Evolutionary conservation across 1,140 invertebrate species (phyloP).

Genomic region (Coptotermes formosanus): DNA sequence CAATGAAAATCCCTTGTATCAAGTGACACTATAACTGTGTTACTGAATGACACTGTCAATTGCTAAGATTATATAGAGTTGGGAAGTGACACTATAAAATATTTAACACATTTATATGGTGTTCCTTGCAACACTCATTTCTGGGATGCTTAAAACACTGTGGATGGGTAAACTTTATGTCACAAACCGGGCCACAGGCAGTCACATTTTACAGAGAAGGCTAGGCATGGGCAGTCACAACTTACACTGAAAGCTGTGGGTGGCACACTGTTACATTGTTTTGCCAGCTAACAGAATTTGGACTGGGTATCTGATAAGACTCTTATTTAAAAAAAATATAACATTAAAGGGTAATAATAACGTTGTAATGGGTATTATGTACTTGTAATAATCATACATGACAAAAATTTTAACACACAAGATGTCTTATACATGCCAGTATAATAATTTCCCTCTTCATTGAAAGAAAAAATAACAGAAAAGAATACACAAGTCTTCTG

Average conservation of each 20-base stretch:
- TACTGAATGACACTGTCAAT: no score
- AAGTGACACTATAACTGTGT: no score
- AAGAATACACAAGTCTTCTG: no score
- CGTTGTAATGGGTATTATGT: neutral
- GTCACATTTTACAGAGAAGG: neutral
- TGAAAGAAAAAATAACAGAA: no score
- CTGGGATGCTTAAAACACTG: neutral
- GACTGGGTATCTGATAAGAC: neutral
- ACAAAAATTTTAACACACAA: neutral
- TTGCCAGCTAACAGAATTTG: neutral
- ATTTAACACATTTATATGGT: no score
- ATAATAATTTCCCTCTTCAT: neutral
- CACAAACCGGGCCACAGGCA: neutral
- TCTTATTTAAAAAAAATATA: neutral
- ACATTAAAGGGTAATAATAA: conserved; percentile 1
- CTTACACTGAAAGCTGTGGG: neutral
- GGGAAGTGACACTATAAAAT: no score
- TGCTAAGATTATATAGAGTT: no score
- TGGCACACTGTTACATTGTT: neutral
- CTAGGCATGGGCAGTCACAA: neutral
- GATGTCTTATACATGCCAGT: neutral
- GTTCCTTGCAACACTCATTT: neutral
- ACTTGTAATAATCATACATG: neutral
- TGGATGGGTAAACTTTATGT: neutral
- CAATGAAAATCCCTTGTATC: no score